Percentiles rank a stretch among this genome's conserved stretches.
Evolutionary conservation across 2,797 vertebrate species (phyloP).

Genomic region (Centropyge bicolor): DNA sequence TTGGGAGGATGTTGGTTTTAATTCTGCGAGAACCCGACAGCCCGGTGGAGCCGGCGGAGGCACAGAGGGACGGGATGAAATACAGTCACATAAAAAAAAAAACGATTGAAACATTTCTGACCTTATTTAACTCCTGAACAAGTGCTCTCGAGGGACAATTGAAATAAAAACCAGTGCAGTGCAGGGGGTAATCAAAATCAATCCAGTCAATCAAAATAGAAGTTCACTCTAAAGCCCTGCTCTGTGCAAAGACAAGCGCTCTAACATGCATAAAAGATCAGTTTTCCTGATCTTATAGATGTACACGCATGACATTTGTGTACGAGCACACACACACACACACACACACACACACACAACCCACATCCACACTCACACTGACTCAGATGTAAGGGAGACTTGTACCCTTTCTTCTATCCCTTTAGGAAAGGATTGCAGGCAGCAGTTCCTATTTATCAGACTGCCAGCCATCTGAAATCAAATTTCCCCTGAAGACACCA

Average conservation of each 20-base stretch:
- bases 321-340: slow-evolving; percentile 15
- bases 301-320: slow-evolving; percentile 20
- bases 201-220: slow-evolving; percentile 54
- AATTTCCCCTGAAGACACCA: slow-evolving; percentile 89
- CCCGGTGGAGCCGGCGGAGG: slow-evolving; percentile 3
- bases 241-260: slow-evolving; percentile 37
- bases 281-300: slow-evolving; percentile 34
- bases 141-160: slow-evolving; percentile 49
- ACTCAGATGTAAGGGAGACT: slow-evolving; percentile 71
- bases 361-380: slow-evolving; percentile 40
- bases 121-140: slow-evolving; percentile 66
- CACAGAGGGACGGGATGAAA: slow-evolving; percentile 50
- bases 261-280: slow-evolving; percentile 48
- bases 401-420: slow-evolving; percentile 77
- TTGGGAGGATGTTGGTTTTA: slow-evolving; percentile 77
- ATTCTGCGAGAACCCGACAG: slow-evolving; percentile 56
- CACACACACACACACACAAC: slow-evolving; percentile 28
- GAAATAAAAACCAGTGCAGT: slow-evolving; percentile 45
- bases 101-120: slow-evolving; percentile 48
- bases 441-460: slow-evolving; percentile 88
- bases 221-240: slow-evolving; percentile 22
- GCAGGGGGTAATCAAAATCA: slow-evolving; percentile 57
- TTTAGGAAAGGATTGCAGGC: slow-evolving; percentile 83
- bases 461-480: slow-evolving; percentile 88
- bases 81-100: slow-evolving; percentile 39